Evolutionary conservation across 2,888 invertebrate species (phyloP), one percentile per base, ranked within the genome.

Genomic region (Dryobotodes eremita): DNA sequence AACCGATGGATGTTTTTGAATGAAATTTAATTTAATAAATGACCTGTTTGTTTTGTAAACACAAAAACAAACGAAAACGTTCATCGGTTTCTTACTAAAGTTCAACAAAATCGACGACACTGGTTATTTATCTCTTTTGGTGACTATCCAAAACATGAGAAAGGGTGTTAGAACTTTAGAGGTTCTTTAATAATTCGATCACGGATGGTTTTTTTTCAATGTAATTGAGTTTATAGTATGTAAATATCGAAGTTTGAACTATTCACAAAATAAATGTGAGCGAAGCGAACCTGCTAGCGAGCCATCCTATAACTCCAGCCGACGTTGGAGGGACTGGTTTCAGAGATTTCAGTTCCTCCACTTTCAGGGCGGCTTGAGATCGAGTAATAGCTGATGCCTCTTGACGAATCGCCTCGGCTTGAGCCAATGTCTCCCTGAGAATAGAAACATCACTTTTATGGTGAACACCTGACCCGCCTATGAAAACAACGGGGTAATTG

Each of bases 311-410:
- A 74, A 92, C 55, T 23, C 96, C 96, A 6, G 94, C 94, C 4
- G 94, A 91, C 0, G 96, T 96, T n/a, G 91, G 72, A 1, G 97
- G 97, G 48, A 96, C 95, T 0, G 97, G 97, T 81, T 96, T 96
- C 78, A 96, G 87, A 31, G 92, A 89, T 83, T 93, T 95, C n/a
- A 79, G 71, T 5, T 83, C 83, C 31, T 94, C 93, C 36, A 81
- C 42, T 86, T 93, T 94, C n/a, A 73, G 72, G 0, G 79, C 76
- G 13, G 84, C 90, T 72, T 87, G 92, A 17, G 94, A 92, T 11
- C 95, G 89, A 55, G 90, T 89, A 3, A 86, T 88, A 1, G 93
- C 92, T 5, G 81, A 53, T 26, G 92, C 90, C 78, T 94, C 93
- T 66, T 86, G 84, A 2, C 93, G 93, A 69, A 95, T 94, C 13